Evolutionary conservation across 2,888 invertebrate species (phyloP).

Genomic region (Heliconius hortense): DNA sequence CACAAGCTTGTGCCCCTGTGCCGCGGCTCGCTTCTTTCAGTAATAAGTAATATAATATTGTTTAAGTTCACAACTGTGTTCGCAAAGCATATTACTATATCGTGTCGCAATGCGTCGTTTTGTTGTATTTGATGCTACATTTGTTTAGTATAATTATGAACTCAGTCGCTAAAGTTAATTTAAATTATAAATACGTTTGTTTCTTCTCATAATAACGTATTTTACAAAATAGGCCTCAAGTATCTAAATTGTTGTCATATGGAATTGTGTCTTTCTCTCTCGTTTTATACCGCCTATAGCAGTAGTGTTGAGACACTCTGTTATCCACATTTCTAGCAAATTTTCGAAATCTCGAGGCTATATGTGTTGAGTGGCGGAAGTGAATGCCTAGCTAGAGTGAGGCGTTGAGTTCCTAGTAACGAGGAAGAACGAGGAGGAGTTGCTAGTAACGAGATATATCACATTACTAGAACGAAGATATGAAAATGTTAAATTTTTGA

Average conservation of each 20-base stretch:
- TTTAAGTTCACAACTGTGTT: slow-evolving; percentile 42
- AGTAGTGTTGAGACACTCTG: neutral
- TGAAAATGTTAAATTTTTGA: too few species aligned
- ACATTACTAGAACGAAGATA: too few species aligned
- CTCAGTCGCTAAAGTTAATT: neutral
- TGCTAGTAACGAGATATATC: too few species aligned
- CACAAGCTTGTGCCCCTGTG: too few species aligned
- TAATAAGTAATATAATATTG: slow-evolving; percentile 42
- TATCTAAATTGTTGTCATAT: neutral
- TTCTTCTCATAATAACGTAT: neutral
- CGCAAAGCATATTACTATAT: slow-evolving; percentile 40
- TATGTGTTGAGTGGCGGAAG: too few species aligned
- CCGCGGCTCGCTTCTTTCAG: slow-evolving; percentile 6
- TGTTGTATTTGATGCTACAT: slow-evolving; percentile 35
- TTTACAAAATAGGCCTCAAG: neutral
- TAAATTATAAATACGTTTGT: neutral
- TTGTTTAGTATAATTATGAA: slow-evolving; percentile 11
- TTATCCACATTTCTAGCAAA: neutral
- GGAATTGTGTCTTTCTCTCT: neutral
- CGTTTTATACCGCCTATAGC: neutral
- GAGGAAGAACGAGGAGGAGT: too few species aligned
- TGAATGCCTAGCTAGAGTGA: too few species aligned
- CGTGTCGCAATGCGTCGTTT: slow-evolving; percentile 46
- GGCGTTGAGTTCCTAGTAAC: too few species aligned
- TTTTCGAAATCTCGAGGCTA: too few species aligned